phyloP scores from a whole-genome alignment of 2,888 invertebrate species.

The Hedya salicella region DNA sequence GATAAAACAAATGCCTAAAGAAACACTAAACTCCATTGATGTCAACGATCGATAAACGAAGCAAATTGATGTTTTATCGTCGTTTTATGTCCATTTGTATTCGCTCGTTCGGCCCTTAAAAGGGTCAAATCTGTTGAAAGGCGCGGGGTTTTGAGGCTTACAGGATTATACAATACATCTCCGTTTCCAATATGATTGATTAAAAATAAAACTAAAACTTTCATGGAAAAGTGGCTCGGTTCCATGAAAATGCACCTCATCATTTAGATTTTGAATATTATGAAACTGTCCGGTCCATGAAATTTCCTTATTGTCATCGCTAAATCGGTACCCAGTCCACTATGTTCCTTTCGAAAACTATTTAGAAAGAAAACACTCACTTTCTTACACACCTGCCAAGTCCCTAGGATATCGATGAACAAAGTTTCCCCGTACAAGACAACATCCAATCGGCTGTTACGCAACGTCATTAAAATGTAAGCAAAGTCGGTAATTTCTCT shows the following conservation, averaged over 20 bases:
- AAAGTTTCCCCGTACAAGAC: constrained; percentile 7
- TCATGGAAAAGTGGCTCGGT: too few relatives aligned
- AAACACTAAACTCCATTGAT: not conserved
- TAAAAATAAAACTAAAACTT: too few relatives aligned
- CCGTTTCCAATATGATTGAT: too few relatives aligned
- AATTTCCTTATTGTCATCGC: too few relatives aligned
- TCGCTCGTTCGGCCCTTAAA: not conserved
- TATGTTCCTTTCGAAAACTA: too few relatives aligned
- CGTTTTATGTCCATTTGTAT: not conserved
- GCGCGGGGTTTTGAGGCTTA: not conserved
- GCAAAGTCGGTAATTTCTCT: constrained; percentile 21
- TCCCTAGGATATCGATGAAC: constrained; percentile 1
- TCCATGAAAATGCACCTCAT: too few relatives aligned
- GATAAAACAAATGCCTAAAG: not conserved
- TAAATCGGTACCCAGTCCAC: too few relatives aligned
- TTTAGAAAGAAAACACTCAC: not conserved
- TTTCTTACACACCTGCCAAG: not conserved
- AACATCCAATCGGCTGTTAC: not conserved
- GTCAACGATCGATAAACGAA: not conserved
- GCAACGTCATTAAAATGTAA: constrained; percentile 25
- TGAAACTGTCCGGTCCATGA: too few relatives aligned
- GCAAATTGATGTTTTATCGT: not conserved
- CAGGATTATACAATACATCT: not conserved
- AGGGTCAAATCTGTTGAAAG: not conserved
- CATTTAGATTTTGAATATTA: too few relatives aligned